These are phyloP conservation scores for Umimayanthus chanpuru DNA, from an alignment of 92 coral and sea anemone species.

Conservation along the genomic window DNA sequence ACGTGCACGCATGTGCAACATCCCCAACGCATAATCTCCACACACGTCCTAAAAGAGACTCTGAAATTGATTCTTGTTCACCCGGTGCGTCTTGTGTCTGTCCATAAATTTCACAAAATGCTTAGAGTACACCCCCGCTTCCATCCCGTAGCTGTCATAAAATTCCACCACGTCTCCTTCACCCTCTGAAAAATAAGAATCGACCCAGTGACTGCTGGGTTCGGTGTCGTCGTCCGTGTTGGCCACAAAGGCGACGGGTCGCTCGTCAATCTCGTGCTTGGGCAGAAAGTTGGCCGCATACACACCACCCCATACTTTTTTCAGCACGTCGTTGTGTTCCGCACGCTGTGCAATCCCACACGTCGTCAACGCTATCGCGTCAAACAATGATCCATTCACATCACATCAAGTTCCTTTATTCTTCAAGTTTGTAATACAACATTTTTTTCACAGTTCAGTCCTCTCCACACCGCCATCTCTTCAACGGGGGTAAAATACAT, in stretches of 20 bases:
- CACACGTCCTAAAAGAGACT: neutral
- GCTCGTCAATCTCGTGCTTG: neutral
- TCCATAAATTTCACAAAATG: neutral
- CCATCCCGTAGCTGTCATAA: neutral
- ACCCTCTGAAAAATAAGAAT: neutral
- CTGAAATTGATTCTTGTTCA: neutral
- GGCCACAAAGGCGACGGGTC: neutral
- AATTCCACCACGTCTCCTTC: conserved; percentile 1
- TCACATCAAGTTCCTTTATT: too few relatives aligned
- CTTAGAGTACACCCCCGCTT: neutral
- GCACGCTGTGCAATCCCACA: neutral
- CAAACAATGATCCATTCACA: too few relatives aligned
- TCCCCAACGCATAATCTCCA: neutral
- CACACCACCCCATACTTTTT: neutral
- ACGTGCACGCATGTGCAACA: neutral
- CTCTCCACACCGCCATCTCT: too few relatives aligned
- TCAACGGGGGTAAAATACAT: too few relatives aligned
- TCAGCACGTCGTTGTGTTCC: neutral
- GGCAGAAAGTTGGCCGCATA: neutral
- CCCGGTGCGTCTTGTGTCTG: neutral
- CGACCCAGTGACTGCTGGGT: neutral
- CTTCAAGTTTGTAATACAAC: too few relatives aligned
- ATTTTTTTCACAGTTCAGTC: too few relatives aligned
- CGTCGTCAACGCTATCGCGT: too few relatives aligned
- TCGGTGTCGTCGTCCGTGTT: neutral